Base-by-base conservation (phyloP, 2,113 vertebrate species). In the Chaetops frenatus region DNA sequence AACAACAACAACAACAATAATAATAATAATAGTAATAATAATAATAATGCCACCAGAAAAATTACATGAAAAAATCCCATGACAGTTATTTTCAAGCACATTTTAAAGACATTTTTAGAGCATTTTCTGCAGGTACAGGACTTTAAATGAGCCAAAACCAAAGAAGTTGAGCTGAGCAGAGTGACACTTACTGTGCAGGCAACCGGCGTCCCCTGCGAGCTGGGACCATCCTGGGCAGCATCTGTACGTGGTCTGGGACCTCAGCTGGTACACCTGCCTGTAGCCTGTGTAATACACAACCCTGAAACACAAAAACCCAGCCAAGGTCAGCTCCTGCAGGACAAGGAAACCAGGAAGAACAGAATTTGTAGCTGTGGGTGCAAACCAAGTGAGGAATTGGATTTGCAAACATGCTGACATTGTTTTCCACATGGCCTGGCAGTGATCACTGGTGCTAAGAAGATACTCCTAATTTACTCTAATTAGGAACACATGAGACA, bases 171-270 rank as follows among this genome's bases (percentile, higher is more conserved):
- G 11, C 5, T 0, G 7, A 23, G 10, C 0, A 3, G 33, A 4
- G 8, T 0, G 11, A 40, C 74, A 99, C 99, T 99, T 97, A 99
- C 99, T 96, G 81, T 98, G 98, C 29, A 99, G 97, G 57, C 99
- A 99, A 60, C 99, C 99, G 0, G 97, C 96, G 17, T 98, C 98
- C 2, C 97, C 98, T 0, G 98, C 97, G 11, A 96, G 98, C 90
- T 98, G 99, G 56, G 98, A 97, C 99, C 99, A 99, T 20, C 99
- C 99, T 0, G 97, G 97, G 82, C 99, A 99, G 71, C 99, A 99
- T 92, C 98, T 97, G 96, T 98, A 97, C 6, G 98, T 96, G 0
- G 97, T 98, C 73, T 97, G 98, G 81, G 98, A 93, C 36, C 97
- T 98, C 89, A 98, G 77, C 38, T 93, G 62, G 96, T 99, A 99